These are phyloP conservation scores for Ylistrum balloti DNA, from an alignment of 1,140 invertebrate genomes.

Conservation along the genomic window DNA sequence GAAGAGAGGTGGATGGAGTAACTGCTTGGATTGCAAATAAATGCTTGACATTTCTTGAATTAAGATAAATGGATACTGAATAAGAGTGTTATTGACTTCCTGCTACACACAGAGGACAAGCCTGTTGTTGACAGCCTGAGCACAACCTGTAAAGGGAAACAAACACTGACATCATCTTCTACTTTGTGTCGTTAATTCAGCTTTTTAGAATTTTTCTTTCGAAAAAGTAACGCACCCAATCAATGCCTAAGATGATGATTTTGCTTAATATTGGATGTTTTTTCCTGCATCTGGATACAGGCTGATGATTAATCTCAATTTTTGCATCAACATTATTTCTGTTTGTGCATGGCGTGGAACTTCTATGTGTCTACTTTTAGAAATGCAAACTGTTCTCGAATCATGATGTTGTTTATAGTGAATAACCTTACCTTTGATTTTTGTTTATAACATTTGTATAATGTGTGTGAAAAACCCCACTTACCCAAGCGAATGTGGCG, in stretches of 20 bases:
- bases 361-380: neutral
- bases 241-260: conserved; percentile 20
- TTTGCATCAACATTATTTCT: neutral
- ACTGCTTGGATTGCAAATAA: neutral
- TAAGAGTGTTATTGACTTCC: neutral
- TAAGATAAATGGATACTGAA: neutral
- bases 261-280: conserved; percentile 1
- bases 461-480: neutral
- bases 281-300: neutral
- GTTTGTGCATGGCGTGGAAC: neutral
- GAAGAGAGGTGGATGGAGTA: neutral
- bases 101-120: neutral
- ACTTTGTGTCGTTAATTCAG: conserved; percentile 33
- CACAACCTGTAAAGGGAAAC: neutral
- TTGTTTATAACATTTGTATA: neutral
- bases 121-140: neutral
- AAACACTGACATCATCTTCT: conserved; percentile 13
- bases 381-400: conserved; percentile 21
- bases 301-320: neutral
- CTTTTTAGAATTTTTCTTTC: conserved; percentile 30
- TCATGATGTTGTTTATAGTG: neutral
- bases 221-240: neutral
- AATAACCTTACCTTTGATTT: neutral
- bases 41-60: neutral
- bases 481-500: neutral